Evolutionary conservation across 2,888 invertebrate species (phyloP), one percentile per base, ranked within the genome.

Genomic region (Ectobius pallidus): DNA sequence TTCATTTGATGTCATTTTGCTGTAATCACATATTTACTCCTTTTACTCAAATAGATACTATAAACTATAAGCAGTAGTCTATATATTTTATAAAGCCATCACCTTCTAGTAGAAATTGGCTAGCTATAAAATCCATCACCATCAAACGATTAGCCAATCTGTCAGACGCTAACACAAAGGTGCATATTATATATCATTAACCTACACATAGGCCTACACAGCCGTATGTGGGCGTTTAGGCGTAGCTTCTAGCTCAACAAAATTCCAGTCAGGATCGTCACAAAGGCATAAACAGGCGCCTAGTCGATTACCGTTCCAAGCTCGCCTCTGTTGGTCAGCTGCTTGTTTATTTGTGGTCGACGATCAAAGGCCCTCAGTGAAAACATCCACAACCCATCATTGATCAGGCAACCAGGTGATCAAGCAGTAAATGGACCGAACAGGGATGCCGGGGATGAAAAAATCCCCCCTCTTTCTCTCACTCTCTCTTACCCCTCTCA

Each of bases 251-350:
- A 55, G 55, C 7, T n/a, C n/a, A 27, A 55, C 55, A 55, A 55
- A 55, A 34, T 55, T 55, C 55, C 55, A 9, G 55, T 55, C n/a
- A n/a, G n/a, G n/a, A n/a, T n/a, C n/a, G 55, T 55, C 55, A 55
- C 55, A 55, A 55, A 55, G 55, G n/a, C n/a, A n/a, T n/a, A n/a
- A n/a, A n/a, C n/a, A n/a, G n/a, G 55, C 55, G 55, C 27, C 55
- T 55, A 9, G 27, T 55, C 55, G 55, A 55, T 55, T 27, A 55
- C 9, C 27, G 9, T 3, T 16, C 27, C 22, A 25, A 55, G 55
- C n/a, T 16, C 25, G 55, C 34, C 34, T 7, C 11, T 27, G 2
- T 14, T 55, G 27, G 55, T 55, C 9, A 3, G 55, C 55, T 27
- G 1, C 20, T 27, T 55, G 55, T 55, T 55, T 55, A 55, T 55